These are phyloP conservation scores for Panzeria rudis DNA, from an alignment of 2,888 invertebrate genomes.

Conservation along the genomic window DNA sequence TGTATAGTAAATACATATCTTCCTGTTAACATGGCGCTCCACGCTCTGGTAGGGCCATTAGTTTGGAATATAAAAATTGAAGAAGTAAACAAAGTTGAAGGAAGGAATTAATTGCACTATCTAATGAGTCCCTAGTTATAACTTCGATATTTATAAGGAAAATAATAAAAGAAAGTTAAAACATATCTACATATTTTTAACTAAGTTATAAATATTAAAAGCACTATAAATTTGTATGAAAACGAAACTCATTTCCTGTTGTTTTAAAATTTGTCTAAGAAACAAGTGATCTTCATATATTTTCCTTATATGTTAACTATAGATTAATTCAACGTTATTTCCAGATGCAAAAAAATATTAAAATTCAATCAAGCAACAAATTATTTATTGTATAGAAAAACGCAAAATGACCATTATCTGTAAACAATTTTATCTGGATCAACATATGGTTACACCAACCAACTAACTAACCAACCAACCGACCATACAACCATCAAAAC, in stretches of 20 bases:
- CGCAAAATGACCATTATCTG: conserved; percentile 66
- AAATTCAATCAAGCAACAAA: conserved; percentile 66
- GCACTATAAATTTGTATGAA: background rate
- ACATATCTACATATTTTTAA: conserved; percentile 11
- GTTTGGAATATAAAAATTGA: too few species aligned
- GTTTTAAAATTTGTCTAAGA: background rate
- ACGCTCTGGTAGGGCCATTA: too few species aligned
- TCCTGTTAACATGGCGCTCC: too few species aligned
- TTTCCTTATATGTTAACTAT: background rate
- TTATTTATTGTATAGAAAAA: conserved; percentile 59
- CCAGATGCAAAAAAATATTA: conserved; percentile 49
- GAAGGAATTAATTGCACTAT: too few species aligned
- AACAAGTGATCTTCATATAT: conserved; percentile 21
- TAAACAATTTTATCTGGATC: conserved; percentile 58
- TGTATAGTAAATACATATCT: too few species aligned
- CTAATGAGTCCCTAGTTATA: background rate
- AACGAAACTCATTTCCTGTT: conserved; percentile 45
- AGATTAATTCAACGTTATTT: background rate
- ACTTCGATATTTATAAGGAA: too few species aligned
- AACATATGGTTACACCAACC: conserved; percentile 38
- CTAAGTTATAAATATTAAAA: background rate
- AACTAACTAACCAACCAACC: background rate
- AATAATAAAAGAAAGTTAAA: background rate
- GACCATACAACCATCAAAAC: conserved; percentile 20
- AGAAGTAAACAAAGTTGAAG: too few species aligned